Evolutionary conservation across 2,888 invertebrate genomes (phyloP), one percentile per base, ranked within the genome.

Genomic region (Drosophila yooni): DNA sequence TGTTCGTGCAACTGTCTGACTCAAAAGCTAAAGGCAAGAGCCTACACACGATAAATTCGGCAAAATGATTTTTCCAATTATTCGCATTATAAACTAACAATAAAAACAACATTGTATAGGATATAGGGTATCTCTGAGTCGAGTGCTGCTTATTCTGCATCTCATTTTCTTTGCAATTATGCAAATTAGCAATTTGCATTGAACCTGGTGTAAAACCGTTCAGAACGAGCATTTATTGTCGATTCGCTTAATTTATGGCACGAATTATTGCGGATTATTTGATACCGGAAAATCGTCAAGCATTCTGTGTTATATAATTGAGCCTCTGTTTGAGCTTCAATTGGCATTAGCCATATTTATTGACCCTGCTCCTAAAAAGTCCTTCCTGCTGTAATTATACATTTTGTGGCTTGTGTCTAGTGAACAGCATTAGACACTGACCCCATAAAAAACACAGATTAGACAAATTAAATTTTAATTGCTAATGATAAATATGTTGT

Each of bases 401-500:
- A 36, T n/a, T 33, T 74, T 52, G 34, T 38, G 36, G 15, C 10
- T 18, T 18, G 15, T 38, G 36, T 38, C 7, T 21, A 48, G 36
- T 29, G 25, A 40, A 58, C 36, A 34, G 21, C 31, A 34, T 74
- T 73, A 64, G 63, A 70, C 53, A 63, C 40, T 70, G 72, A 73
- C 74, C 84, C 70, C 74, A 71, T 76, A 67, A 69, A 68, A 72
- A 85, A 48, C 51, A 11, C 29, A 60, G 64, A 74, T 69, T 71
- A 83, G 36, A 60, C 52, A 33, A 75, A 74, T 88, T 70, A 73
- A 69, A 54, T 58, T 76, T 66, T 74, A 74, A 89, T 76, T 79
- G 57, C 68, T 15, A 13, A 43, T 27, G 43, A 75, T 76, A 79
- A 87, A 80, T 82, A 75, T 40, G 62, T 79, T 72, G 67, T 58